Evolutionary conservation across 2,113 vertebrate species (phyloP).

Genomic region (Calyptomena viridis): DNA sequence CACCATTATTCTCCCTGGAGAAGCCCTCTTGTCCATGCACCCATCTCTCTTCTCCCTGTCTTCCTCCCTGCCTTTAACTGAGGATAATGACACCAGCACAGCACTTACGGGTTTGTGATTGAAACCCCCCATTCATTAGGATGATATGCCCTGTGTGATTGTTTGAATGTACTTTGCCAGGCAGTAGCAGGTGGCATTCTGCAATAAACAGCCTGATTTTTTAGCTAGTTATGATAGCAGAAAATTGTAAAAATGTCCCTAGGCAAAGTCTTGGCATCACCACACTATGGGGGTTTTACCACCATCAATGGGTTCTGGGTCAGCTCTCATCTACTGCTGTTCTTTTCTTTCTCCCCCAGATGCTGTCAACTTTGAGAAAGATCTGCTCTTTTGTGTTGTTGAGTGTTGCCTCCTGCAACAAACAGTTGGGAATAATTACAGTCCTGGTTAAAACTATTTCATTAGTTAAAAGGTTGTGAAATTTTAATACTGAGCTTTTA

Average conservation of each 20-base stretch:
- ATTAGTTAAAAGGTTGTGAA: background rate
- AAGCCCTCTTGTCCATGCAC: rapidly evolving
- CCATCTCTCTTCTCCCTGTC: background rate
- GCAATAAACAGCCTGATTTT: background rate
- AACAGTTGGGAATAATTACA: background rate
- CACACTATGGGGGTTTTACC: background rate
- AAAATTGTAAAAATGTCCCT: background rate
- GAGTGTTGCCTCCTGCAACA: background rate
- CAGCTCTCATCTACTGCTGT: background rate
- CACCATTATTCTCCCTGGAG: background rate
- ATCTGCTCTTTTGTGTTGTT: background rate
- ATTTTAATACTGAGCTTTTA: background rate
- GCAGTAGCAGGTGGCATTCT: background rate
- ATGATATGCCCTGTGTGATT: background rate
- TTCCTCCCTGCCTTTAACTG: background rate
- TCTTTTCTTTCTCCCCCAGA: background rate
- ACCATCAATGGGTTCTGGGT: background rate
- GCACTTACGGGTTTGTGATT: background rate
- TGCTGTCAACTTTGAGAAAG: background rate
- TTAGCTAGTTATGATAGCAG: background rate
- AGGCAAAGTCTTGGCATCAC: background rate
- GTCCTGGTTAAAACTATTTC: background rate
- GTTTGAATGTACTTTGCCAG: background rate
- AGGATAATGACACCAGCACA: background rate
- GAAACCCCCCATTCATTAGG: rapidly evolving